Evolutionary conservation across 2,888 invertebrate genomes (phyloP).

Genomic region (Leptinotarsa peninsularis): DNA sequence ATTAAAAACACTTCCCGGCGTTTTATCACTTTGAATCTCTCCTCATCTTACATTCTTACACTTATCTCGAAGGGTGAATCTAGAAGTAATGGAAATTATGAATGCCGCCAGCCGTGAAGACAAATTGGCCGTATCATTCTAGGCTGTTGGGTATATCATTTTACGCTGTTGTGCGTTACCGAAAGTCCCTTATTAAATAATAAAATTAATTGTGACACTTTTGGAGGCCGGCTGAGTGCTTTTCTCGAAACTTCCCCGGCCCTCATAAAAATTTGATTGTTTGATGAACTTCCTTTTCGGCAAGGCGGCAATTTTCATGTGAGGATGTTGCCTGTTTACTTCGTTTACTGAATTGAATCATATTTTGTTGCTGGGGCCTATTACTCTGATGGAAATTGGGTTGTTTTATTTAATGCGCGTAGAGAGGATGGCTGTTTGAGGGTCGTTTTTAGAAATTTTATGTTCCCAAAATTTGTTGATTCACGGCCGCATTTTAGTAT

Average conservation of each 20-base stretch:
- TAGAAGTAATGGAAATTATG: constrained; percentile 28
- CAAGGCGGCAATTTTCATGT: constrained; percentile 14
- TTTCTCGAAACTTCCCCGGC: constrained; percentile 41
- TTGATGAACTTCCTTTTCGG: constrained; percentile 26
- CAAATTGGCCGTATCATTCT: constrained; percentile 45
- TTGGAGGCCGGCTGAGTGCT: constrained; percentile 49
- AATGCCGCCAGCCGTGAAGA: constrained; percentile 33
- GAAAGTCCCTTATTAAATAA: constrained; percentile 56
- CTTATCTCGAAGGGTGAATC: constrained; percentile 21
- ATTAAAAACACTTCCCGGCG: constrained; percentile 12
- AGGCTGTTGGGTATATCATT: constrained; percentile 44
- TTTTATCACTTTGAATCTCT: constrained; percentile 10
- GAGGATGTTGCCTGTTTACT: constrained; percentile 26
- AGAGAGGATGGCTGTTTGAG: background rate
- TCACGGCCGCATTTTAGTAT: too few relatives aligned
- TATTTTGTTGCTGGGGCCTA: constrained; percentile 12
- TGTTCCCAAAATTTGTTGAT: too few relatives aligned
- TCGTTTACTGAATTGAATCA: constrained; percentile 19
- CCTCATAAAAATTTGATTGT: constrained; percentile 45
- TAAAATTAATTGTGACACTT: constrained; percentile 57
- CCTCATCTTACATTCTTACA: constrained; percentile 22
- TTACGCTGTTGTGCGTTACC: constrained; percentile 48
- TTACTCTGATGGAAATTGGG: constrained; percentile 6
- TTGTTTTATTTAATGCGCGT: constrained; percentile 3
- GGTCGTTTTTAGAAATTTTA: background rate